Evolutionary conservation across 2,888 invertebrate species (phyloP), one percentile per base, ranked within the genome.

Genomic region (Dermolepida albohirtum): DNA sequence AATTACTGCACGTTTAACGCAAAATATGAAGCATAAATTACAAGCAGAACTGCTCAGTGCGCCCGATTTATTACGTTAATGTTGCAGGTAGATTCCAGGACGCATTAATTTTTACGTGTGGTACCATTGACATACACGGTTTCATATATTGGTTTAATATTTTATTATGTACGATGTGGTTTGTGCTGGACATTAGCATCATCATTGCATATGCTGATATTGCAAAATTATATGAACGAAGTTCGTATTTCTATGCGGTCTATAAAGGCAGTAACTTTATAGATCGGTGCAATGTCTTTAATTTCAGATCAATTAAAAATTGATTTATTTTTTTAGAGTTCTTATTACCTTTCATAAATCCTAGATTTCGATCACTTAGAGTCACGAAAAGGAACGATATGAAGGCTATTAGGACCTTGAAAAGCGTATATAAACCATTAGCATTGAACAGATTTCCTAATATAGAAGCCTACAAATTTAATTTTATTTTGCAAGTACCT

Each of bases 1-100:
- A 83, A 83, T 83, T 83, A 83, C 83, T 78, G 78, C 80, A 81
- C 80, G 81, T 82, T 83, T 82, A 82, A 80, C 78, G 77, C 81
- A 79, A 83, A 83, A 83, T 83, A 83, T 83, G 82, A 83, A 80
- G 77, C 82, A 83, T 83, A 82, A 82, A 83, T 83, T 81, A 81
- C 80, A 74, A 75, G 75, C 78, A 77, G 80, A 79, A 81, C 80
- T 81, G 81, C 81, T 80, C 81, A 79, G 79, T 55, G 81, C 63
- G 80, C 79, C 81, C 80, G 81, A 81, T 80, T 81, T 79, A 79
- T 68, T 66, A 65, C 70, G 68, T 67, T 70, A 70, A 70, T 70
- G 70, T 68, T 68, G 64, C 70, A 70, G 70, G 70, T 70, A 68
- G 70, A 64, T 63, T 67, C 67, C 67, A 67, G 67, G 67, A 67